phyloP scores from a whole-genome alignment of 2,113 vertebrate species.

The Alligator mississippiensis region DNA sequence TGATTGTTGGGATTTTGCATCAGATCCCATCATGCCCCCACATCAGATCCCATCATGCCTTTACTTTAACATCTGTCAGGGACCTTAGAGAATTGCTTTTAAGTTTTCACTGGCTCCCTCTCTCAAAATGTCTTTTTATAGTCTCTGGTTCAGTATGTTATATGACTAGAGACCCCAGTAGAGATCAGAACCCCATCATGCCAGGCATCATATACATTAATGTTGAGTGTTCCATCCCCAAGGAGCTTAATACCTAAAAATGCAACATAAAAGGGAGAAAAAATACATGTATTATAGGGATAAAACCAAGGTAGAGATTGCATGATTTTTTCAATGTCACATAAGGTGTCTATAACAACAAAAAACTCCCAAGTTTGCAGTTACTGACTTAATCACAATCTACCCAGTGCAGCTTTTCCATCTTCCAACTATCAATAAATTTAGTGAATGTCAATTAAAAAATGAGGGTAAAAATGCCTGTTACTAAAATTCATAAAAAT shows the following conservation, averaged over 20 bases:
- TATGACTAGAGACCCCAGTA: neutral
- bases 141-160: neutral
- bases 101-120: neutral
- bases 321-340: neutral
- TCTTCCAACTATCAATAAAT: neutral
- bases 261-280: neutral
- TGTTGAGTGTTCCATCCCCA: neutral
- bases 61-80: neutral
- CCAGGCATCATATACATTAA: neutral
- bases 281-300: rapidly evolving
- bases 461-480: too few relatives aligned
- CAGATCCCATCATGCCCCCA: too few relatives aligned
- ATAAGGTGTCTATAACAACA: neutral
- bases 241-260: neutral
- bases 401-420: neutral
- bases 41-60: neutral
- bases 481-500: too few relatives aligned
- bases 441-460: too few relatives aligned
- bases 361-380: neutral
- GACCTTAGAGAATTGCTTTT: neutral
- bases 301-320: neutral
- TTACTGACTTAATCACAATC: neutral
- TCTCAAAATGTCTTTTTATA: neutral
- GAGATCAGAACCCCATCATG: rapidly evolving
- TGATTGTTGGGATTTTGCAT: too few relatives aligned